phyloP scores from a whole-genome alignment of 2,113 vertebrate species.

The Diglossa brunneiventris region DNA sequence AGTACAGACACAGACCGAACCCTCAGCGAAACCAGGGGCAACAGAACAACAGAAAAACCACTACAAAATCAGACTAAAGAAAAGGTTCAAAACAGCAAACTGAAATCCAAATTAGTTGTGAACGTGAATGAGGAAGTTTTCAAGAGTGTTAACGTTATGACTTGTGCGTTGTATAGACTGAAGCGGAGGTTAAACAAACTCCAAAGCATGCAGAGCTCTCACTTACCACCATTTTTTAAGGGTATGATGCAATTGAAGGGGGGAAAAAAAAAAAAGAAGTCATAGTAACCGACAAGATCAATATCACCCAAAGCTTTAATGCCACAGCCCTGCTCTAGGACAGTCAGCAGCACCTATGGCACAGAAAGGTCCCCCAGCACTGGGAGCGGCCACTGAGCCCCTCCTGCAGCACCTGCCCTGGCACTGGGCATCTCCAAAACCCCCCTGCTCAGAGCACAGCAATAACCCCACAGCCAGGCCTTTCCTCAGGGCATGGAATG shows the following conservation, averaged over 20 bases:
- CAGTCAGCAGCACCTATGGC: not conserved
- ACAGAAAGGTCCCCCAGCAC: not conserved
- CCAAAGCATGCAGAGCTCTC: conserved; percentile 92
- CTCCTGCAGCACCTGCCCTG: not conserved
- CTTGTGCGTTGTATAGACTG: conserved; percentile 84
- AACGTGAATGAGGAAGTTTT: conserved; percentile 80
- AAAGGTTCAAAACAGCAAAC: conserved; percentile 78
- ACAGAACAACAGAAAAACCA: conserved; percentile 73
- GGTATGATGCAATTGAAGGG: conserved; percentile 91
- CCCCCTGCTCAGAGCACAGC: not conserved
- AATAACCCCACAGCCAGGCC: not conserved
- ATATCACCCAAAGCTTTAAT: conserved; percentile 70
- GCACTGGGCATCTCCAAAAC: not conserved
- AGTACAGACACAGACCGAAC: conserved; percentile 64
- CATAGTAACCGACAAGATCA: conserved; percentile 88
- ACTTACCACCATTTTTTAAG: conserved; percentile 97
- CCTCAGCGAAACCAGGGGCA: conserved; percentile 53
- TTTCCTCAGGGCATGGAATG: not conserved
- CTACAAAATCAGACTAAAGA: conserved; percentile 72
- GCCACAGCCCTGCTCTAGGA: conserved; percentile 47
- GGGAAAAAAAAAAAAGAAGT: conserved; percentile 81
- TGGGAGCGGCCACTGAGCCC: rapidly evolving
- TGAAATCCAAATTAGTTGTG: conserved; percentile 84
- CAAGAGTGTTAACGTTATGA: conserved; percentile 80
- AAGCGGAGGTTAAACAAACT: conserved; percentile 89